Base-by-base conservation (phyloP, 2,888 invertebrate genomes). In the Lithophane leautieri region DNA sequence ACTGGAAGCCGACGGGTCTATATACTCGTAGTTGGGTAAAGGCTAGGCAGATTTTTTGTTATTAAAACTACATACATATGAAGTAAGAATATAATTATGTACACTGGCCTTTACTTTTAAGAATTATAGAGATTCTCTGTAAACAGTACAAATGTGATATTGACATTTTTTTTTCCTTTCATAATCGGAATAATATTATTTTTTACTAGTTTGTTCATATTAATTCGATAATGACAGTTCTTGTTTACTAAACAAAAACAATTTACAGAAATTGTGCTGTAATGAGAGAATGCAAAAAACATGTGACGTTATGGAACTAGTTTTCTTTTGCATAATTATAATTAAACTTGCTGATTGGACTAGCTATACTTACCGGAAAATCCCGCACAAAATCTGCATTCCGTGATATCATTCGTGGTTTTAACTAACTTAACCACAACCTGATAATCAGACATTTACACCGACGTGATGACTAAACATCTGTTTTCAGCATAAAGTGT, bases 181-280 rank as follows among this genome's bases (percentile, higher is more conserved):
- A 14, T 70, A 78, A 70, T 63, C 14, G 50, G 56, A 77, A 78
- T 34, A 22, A 50, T 9, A 22, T 16, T 63, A 25, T 70, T 62
- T 62, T 25, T 40, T 56, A 14, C 4, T n/a, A 52, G 4, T 73
- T 71, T 44, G 1, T 73, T 42, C 14, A 12, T 63, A 2, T 6
- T 28, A 73, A 40, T 47, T 40, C 11, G 0, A 54, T 54, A 42
- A 22, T 22, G n/a, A 14, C 12, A 42, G 6, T 50, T 54, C 0
- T 28, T 19, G 22, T 56, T 60, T 47, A 12, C 12, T 19, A 58
- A 50, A 73, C 22, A 42, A 74, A 61, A 42, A 28, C 16, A 44
- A n/a, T 58, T 52, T 22, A 8, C n/a, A 68, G 34, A 60, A 67
- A 22, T 25, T 11, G 0, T 60, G 34, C 0, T 16, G n/a, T 14